phyloP scores from a whole-genome alignment of 2,888 invertebrate species.

The Yponomeuta cagnagella region DNA sequence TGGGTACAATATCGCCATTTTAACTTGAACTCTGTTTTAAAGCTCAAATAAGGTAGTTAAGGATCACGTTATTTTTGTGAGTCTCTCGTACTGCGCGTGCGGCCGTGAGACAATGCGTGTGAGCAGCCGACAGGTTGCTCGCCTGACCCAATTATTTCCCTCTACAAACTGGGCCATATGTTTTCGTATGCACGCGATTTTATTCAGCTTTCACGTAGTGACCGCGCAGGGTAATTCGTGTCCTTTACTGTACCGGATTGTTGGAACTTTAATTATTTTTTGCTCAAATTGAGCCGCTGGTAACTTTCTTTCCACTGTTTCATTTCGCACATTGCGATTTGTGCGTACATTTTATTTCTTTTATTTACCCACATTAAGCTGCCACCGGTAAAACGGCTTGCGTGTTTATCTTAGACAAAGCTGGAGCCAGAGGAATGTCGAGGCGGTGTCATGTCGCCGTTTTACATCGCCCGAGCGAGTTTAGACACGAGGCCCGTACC shows the following conservation, averaged over 20 bases:
- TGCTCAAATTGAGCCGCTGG: background rate
- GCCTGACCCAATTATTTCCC: conserved; percentile 68
- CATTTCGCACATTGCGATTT: background rate
- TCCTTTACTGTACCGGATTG: conserved; percentile 5
- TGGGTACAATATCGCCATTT: conserved; percentile 21
- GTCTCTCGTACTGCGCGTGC: conserved; percentile 20
- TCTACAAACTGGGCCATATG: conserved; percentile 52
- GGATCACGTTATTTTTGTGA: background rate
- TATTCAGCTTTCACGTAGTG: conserved; percentile 49
- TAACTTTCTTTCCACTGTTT: conserved; percentile 5
- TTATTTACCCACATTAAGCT: background rate
- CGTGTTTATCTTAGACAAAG: conserved; percentile 29
- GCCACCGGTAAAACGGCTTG: conserved; percentile 16
- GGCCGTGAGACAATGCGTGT: conserved; percentile 61
- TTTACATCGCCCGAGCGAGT: conserved; percentile 6
- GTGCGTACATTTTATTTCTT: background rate
- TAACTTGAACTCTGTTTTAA: background rate
- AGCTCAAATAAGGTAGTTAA: background rate
- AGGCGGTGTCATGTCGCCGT: conserved; percentile 26
- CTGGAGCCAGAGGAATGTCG: conserved; percentile 31
- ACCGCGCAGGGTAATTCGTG: conserved; percentile 15
- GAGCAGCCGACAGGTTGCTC: conserved; percentile 68
- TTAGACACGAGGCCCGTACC: conserved; percentile 2
- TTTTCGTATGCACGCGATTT: conserved; percentile 62
- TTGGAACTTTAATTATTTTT: background rate